Conservation (phyloP, 2,113 vertebrate genomes). For the Cyprinodon brontotheroides region DNA sequence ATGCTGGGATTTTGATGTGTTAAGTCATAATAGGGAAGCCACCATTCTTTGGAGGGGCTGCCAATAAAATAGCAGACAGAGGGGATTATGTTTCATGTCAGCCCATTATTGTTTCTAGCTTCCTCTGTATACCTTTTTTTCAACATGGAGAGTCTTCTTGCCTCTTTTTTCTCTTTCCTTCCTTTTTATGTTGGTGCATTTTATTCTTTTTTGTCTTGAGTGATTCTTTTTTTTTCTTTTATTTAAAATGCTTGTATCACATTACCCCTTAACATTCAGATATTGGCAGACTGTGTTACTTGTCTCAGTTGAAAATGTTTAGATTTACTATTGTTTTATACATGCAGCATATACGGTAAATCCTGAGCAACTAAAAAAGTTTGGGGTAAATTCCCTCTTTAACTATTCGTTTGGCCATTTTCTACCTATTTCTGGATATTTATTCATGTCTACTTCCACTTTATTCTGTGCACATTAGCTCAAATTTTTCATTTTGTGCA, state of each 20-base stretch:
- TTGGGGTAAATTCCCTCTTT: not conserved
- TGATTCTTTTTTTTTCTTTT: constrained; percentile 14
- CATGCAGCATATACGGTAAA: no score
- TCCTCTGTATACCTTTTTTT: constrained; percentile 44
- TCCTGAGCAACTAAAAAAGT: not conserved
- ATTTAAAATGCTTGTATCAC: constrained; percentile 10
- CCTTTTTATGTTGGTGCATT: constrained; percentile 22
- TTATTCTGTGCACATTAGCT: no score
- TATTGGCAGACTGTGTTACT: not conserved
- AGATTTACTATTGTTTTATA: not conserved
- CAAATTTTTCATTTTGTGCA: no score
- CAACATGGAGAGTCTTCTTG: constrained; percentile 38
- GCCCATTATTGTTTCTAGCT: constrained; percentile 67
- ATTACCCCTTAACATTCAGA: not conserved
- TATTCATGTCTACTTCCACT: not conserved
- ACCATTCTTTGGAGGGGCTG: constrained; percentile 78
- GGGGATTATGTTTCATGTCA: constrained; percentile 78
- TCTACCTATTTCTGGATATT: not conserved
- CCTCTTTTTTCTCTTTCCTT: constrained; percentile 29
- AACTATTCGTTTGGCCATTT: not conserved
- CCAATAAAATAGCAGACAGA: constrained; percentile 80
- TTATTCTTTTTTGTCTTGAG: not conserved
- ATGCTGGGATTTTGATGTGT: constrained; percentile 81
- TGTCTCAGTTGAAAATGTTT: not conserved
- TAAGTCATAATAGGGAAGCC: constrained; percentile 82